Base-by-base conservation (phyloP, 1,140 invertebrate genomes). In the Lasioglossum albipes region DNA sequence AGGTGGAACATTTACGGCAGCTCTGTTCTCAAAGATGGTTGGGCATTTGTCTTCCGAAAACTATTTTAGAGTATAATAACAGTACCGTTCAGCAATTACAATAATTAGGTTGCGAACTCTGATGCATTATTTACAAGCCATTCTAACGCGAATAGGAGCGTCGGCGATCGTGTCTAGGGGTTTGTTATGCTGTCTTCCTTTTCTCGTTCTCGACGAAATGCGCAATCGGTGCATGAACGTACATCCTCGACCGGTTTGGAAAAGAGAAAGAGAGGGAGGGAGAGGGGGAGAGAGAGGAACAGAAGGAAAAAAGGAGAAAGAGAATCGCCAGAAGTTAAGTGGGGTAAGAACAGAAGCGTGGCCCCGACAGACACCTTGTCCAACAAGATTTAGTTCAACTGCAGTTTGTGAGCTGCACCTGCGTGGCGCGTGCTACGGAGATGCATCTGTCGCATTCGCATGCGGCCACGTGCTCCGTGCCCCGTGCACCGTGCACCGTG, bases 341-440 rank as follows among this genome's bases (percentile, higher is more conserved):
- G 76, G 69, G 45, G 36, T 79, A 80, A 72, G 69, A 65, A 80
- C 64, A 70, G 81, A 84, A 68, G 61, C 61, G 57, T 31, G 45
- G 57, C 54, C 73, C 68, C 75, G 62, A 76, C 79, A 64, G 75
- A 82, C 83, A 87, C 77, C 79, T 85, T 87, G 86, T 84, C 64
- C 85, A 71, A 64, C 76, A 88, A 85, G 86, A 88, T 88, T 88
- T 88, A 88, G 83, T 84, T 75, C 57, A 61, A 75, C 74, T 78
- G 82, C 72, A 82, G 49, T 73, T 71, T 76, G 62, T 31, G 57
- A 72, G 81, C 16, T 82, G 61, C 75, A 88, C 86, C 87, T 88
- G 86, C 87, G 69, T 74, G 82, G 84, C 87, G 86, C 86, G 87
- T 88, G 87, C 84, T 82, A 80, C 67, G 52, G 74, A 84, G 81